phyloP scores from a whole-genome alignment of 2,113 vertebrate genomes.

The Rhinogobius similis region DNA sequence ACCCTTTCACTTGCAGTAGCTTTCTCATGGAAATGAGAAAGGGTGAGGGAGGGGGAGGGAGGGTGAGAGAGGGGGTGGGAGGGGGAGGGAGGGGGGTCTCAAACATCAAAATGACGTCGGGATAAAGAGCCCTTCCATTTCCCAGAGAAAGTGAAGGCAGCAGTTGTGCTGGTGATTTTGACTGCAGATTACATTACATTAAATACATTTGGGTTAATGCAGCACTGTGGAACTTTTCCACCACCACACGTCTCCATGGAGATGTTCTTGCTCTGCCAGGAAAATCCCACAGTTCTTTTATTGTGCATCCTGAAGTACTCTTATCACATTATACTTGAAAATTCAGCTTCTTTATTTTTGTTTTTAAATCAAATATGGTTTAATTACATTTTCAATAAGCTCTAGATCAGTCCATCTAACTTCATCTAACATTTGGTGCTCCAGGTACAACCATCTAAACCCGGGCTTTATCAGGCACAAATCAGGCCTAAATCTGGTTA shows the following conservation, averaged over 20 bases:
- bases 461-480: too few species aligned
- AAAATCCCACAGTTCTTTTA: background rate
- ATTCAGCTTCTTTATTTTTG: too few species aligned
- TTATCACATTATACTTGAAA: too few species aligned
- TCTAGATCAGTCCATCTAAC: too few species aligned
- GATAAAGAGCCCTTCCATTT: background rate
- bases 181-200: too few species aligned
- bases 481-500: too few species aligned
- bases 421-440: too few species aligned
- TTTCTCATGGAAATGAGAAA: conserved; percentile 82
- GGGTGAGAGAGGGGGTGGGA: conserved; percentile 64
- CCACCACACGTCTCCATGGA: background rate
- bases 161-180: background rate
- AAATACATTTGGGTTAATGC: background rate
- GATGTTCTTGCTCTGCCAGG: background rate
- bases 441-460: too few species aligned
- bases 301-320: too few species aligned
- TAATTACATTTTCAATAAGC: too few species aligned
- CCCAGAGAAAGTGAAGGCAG: background rate
- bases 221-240: background rate
- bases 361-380: too few species aligned
- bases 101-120: conserved; percentile 1
- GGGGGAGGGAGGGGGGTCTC: conserved; percentile 66
- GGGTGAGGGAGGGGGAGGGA: conserved; percentile 66
- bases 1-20: conserved; percentile 79